These are phyloP conservation scores for Gouania willdenowi DNA, from an alignment of 2,797 vertebrate genomes.

Conservation along the genomic window DNA sequence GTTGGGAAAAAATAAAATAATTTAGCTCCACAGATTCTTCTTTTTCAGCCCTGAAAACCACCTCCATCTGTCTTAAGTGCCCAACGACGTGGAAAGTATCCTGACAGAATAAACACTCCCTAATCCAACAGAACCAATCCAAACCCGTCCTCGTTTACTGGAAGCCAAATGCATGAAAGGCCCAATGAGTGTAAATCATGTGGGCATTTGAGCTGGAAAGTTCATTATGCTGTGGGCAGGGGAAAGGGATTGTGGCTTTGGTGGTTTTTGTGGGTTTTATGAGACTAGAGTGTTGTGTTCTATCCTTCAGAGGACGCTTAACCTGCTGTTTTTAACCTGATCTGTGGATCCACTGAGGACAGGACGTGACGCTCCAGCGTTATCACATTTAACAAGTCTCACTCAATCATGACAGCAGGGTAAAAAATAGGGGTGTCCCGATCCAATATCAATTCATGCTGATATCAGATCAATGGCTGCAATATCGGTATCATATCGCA, in stretches of 20 bases:
- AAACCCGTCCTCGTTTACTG: conserved; percentile 1
- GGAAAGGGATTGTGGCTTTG: conserved; percentile 19
- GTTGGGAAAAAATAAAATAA: too few species aligned
- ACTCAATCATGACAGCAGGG: too few species aligned
- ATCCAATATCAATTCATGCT: too few species aligned
- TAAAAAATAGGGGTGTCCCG: too few species aligned
- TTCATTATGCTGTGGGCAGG: conserved; percentile 13
- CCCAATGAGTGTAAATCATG: conserved; percentile 19
- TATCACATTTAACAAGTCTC: too few species aligned
- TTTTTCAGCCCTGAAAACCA: too few species aligned
- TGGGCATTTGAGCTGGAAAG: conserved; percentile 39
- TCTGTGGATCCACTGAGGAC: conserved; percentile 9
- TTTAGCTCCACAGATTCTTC: too few species aligned
- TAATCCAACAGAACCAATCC: conserved; percentile 1
- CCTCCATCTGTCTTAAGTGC: conserved; percentile 20
- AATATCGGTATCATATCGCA: too few species aligned
- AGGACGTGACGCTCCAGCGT: conserved; percentile 2
- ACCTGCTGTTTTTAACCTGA: conserved; percentile 3
- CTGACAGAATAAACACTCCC: conserved; percentile 24
- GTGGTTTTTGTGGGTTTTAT: conserved; percentile 18
- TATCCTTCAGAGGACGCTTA: conserved; percentile 19
- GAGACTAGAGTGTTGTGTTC: conserved; percentile 17
- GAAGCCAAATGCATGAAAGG: conserved; percentile 15
- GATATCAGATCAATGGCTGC: too few species aligned
- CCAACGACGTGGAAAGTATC: conserved; percentile 15